phyloP scores from a whole-genome alignment of 2,888 invertebrate genomes.

The Cantharis flavilabris region DNA sequence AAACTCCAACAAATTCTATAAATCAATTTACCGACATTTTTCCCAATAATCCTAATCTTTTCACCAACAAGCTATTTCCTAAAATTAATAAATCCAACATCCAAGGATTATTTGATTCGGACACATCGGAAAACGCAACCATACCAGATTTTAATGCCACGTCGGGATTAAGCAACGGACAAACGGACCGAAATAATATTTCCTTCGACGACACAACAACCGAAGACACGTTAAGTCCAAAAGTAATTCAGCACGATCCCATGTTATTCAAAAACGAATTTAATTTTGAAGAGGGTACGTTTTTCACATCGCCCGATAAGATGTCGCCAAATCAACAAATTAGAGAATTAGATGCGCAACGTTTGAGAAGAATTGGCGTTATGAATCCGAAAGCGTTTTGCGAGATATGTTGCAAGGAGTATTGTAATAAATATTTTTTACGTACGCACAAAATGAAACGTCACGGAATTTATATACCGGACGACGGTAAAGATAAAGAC shows the following conservation, averaged over 20 bases:
- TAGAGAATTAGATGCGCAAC: slow-evolving; percentile 75
- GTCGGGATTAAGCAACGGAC: slow-evolving; percentile 43
- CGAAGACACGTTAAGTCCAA: slow-evolving; percentile 51
- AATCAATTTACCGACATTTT: slow-evolving; percentile 70
- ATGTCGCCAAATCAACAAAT: slow-evolving; percentile 52
- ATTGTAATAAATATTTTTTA: slow-evolving; percentile 91
- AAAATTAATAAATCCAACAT: slow-evolving; percentile 50
- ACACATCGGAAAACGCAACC: slow-evolving; percentile 39
- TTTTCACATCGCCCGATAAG: slow-evolving; percentile 48
- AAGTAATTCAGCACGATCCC: slow-evolving; percentile 49
- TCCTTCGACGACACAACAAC: slow-evolving; percentile 40
- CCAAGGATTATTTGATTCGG: slow-evolving; percentile 41
- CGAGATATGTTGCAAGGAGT: slow-evolving; percentile 90
- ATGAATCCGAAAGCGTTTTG: slow-evolving; percentile 90
- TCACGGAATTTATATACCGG: slow-evolving; percentile 79
- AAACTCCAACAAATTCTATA: slow-evolving; percentile 37
- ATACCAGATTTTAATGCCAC: slow-evolving; percentile 37
- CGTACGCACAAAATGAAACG: slow-evolving; percentile 90
- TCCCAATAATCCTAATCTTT: slow-evolving; percentile 62
- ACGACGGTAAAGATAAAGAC: slow-evolving; percentile 60
- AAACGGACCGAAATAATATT: slow-evolving; percentile 43
- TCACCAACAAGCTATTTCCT: slow-evolving; percentile 73
- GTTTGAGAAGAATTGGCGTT: slow-evolving; percentile 77
- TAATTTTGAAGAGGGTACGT: slow-evolving; percentile 40
- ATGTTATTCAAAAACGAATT: slow-evolving; percentile 51